Conservation (phyloP, 2,797 vertebrate species). For the Sus cebifrons region DNA sequence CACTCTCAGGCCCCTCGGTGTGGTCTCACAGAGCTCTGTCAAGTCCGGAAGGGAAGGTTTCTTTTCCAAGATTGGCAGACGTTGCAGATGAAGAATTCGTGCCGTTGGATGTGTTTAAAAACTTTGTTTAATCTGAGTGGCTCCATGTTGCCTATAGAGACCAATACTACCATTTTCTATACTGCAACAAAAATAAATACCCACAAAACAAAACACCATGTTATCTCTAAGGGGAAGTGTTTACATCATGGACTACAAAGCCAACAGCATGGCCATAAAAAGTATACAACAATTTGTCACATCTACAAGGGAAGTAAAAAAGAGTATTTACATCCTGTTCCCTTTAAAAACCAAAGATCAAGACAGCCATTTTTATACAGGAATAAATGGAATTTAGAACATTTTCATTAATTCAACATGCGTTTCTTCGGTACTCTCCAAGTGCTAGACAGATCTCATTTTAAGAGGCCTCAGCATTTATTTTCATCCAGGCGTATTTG, state of each 20-base stretch:
- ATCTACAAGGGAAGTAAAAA: conserved; percentile 71
- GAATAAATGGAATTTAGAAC: neutral
- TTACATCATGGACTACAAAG: conserved; percentile 83
- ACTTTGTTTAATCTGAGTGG: neutral
- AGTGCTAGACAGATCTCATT: neutral
- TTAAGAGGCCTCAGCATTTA: conserved; percentile 53
- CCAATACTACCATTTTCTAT: conserved; percentile 98
- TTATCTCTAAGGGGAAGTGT: conserved; percentile 84
- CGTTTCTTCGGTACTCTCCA: conserved; percentile 51
- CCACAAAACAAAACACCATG: conserved; percentile 86
- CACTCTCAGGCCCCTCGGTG: rapidly evolving
- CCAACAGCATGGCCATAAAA: conserved; percentile 70
- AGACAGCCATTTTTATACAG: neutral
- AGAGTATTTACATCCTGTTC: conserved; percentile 50
- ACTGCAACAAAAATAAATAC: conserved; percentile 95
- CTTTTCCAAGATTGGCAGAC: neutral
- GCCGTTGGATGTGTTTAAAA: neutral
- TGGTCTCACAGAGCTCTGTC: neutral
- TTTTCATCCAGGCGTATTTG: conserved; percentile 59
- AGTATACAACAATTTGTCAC: conserved; percentile 34
- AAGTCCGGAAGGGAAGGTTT: neutral
- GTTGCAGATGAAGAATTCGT: neutral
- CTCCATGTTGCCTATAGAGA: conserved; percentile 96
- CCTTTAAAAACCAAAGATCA: conserved; percentile 38
- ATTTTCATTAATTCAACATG: neutral